phyloP scores from a whole-genome alignment of 2,888 invertebrate species.

The Villa cingulata region DNA sequence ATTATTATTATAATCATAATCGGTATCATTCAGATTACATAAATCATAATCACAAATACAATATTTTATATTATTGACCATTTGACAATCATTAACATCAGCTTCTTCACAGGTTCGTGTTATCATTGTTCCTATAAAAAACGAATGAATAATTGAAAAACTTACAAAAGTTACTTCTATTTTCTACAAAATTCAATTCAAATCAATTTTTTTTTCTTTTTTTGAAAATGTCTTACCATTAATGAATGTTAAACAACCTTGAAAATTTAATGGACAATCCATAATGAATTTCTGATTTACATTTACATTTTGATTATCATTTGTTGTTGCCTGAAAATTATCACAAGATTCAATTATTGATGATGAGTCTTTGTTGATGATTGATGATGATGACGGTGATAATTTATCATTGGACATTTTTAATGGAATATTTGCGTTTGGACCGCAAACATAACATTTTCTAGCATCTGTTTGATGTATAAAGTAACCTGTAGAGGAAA shows the following conservation, averaged over 20 bases:
- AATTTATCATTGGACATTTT: too few species aligned
- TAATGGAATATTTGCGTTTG: conserved; percentile 11
- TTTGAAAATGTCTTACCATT: conserved; percentile 8
- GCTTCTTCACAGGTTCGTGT: conserved; percentile 14
- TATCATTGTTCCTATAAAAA: conserved; percentile 9
- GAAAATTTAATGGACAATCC: conserved; percentile 13
- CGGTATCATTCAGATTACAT: conserved; percentile 9
- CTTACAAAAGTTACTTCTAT: not conserved
- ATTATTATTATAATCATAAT: not conserved
- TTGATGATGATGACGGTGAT: not conserved
- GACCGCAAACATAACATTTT: conserved; percentile 15
- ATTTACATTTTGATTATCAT: not conserved
- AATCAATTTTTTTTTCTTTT: not conserved
- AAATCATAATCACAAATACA: conserved; percentile 15
- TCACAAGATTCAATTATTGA: not conserved
- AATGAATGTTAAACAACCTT: conserved; percentile 14
- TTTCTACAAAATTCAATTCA: too few species aligned
- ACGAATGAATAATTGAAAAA: not conserved
- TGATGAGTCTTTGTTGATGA: not conserved
- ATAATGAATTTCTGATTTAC: conserved; percentile 7
- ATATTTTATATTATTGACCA: conserved; percentile 14
- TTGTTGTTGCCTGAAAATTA: not conserved
- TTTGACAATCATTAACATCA: conserved; percentile 15
- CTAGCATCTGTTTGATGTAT: conserved; percentile 3
- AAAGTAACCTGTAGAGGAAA: not conserved